phyloP scores from a whole-genome alignment of 2,888 invertebrate species.

The Tanytarsus gracilentus region DNA sequence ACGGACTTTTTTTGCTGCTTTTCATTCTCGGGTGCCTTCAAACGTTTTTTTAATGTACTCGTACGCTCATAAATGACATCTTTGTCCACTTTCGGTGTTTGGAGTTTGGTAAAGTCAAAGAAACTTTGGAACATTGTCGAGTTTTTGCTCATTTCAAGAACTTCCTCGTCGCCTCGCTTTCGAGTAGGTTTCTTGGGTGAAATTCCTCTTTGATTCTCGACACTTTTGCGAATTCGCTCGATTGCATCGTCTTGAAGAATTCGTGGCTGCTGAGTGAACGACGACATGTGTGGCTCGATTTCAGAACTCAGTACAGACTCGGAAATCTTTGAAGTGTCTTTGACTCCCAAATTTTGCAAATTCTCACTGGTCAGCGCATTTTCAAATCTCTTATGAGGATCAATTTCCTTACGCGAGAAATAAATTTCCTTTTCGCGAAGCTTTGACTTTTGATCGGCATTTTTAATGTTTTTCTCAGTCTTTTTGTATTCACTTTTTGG shows the following conservation, averaged over 20 bases:
- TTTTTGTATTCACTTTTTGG: not conserved
- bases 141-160: constrained; percentile 8
- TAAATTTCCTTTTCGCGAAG: constrained; percentile 25
- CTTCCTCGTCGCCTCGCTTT: not conserved
- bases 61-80: constrained; percentile 29
- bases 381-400: constrained; percentile 15
- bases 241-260: constrained; percentile 13
- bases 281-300: constrained; percentile 3
- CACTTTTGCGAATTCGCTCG: constrained; percentile 12
- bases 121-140: constrained; percentile 29
- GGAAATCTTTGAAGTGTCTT: constrained; percentile 1
- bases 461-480: constrained; percentile 1
- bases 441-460: constrained; percentile 4
- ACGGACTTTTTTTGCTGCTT: constrained; percentile 2
- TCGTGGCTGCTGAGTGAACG: constrained; percentile 1
- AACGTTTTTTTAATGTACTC: constrained; percentile 30
- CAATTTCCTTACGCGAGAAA: not conserved
- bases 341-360: not conserved
- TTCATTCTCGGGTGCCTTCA: not conserved
- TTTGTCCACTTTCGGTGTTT: constrained; percentile 25
- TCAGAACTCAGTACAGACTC: constrained; percentile 14
- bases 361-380: constrained; percentile 22
- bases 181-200: constrained; percentile 23
- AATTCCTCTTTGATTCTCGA: constrained; percentile 14
- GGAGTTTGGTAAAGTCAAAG: constrained; percentile 29